phyloP scores from a whole-genome alignment of 2,888 invertebrate genomes.

The Acanthosepion lycidas region DNA sequence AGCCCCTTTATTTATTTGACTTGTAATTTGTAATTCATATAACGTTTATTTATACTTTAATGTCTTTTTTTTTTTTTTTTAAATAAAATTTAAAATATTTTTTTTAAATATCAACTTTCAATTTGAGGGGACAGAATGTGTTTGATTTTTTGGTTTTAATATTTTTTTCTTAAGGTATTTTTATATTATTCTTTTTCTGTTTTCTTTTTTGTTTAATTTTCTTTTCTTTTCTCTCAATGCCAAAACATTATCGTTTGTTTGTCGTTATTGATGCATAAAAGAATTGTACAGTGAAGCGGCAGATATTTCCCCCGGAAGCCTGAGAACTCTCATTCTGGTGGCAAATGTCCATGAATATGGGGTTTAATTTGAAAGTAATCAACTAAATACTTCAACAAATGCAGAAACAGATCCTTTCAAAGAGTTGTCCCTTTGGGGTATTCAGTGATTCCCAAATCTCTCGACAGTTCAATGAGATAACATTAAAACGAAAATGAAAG shows the following conservation, averaged over 20 bases:
- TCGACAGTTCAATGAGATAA: neutral
- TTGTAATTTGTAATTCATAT: neutral
- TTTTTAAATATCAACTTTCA: neutral
- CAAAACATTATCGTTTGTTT: neutral
- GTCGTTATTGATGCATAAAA: neutral
- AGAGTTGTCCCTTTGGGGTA: neutral
- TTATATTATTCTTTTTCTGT: neutral
- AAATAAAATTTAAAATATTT: neutral
- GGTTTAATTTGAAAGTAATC: constrained; percentile 33
- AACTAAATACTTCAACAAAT: neutral
- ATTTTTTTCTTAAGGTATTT: neutral
- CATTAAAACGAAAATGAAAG: neutral
- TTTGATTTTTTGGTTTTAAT: neutral
- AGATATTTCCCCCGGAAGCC: neutral
- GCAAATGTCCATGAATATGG: constrained; percentile 2
- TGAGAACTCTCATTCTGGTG: neutral
- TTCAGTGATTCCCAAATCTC: neutral
- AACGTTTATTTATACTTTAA: neutral
- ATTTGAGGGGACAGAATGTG: neutral
- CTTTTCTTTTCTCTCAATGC: neutral
- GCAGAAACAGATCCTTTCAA: neutral
- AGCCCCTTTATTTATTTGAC: neutral
- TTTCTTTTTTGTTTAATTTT: neutral
- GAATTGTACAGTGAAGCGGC: neutral
- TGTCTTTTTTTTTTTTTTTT: neutral